Evolutionary conservation across 2,113 vertebrate species (phyloP), one percentile per base, ranked within the genome.

Genomic region (Gavialis gangeticus): DNA sequence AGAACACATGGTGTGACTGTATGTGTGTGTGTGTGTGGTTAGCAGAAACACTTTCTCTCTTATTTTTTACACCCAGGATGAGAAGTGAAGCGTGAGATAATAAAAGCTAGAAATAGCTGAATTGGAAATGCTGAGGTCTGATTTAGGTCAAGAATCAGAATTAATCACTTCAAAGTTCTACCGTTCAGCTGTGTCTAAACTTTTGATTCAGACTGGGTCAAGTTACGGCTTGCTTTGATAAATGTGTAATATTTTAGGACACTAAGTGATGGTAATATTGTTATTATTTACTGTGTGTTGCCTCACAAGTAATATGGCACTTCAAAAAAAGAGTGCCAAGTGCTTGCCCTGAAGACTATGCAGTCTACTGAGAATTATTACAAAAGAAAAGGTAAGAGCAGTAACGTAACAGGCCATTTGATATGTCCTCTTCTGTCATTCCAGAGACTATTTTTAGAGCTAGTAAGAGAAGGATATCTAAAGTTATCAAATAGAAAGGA

Each of bases 161-260:
- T 73, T 79, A 79, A 85, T 91, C 56, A 83, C 21, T 84, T 93
- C 66, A 77, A 25, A 84, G 18, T 62, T 2, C 4, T 58, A 57
- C 14, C 87, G 22, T 81, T 91, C 69, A 94, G 19, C 13, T 88
- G 19, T 90, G 14, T 88, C 76, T 93, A n/a, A 90, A 82, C 12
- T 91, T 95, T 81, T 95, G 95, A 87, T 81, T 93, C 82, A 86
- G n/a, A 58, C 88, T 86, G 91, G 90, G 16, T 10, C 34, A 79
- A 22, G 21, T 59, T 87, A 71, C 67, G 59, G 59, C 57, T 77
- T 94, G 16, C 57, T 93, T 94, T 87, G 75, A 83, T 89, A 93
- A 78, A 92, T 5, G 66, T 80, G 5, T 15, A 18, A 24, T 84
- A 90, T 60, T 58, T 76, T 59, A 89, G 79, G 15, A 66, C 28